phyloP scores from a whole-genome alignment of 2,888 invertebrate genomes.

The Ischnus inquisitorius region DNA sequence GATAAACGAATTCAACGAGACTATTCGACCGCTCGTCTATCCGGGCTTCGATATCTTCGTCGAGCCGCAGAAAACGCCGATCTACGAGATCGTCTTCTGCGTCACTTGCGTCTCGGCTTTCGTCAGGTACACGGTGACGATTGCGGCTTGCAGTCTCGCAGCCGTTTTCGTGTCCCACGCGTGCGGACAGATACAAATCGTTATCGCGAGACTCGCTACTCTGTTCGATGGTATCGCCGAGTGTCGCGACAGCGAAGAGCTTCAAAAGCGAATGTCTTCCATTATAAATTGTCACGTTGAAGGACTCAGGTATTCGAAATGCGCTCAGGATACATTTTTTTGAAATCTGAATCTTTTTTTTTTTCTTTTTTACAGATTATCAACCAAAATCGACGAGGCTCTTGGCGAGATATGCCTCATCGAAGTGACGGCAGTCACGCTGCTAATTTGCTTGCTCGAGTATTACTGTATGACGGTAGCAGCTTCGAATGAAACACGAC shows the following conservation, averaged over 20 bases:
- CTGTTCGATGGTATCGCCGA: conserved; percentile 14
- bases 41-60: conserved; percentile 64
- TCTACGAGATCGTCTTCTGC: conserved; percentile 72
- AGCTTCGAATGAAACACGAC: background rate
- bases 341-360: too few relatives aligned
- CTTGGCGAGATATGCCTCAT: conserved; percentile 79
- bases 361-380: conserved; percentile 72
- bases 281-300: conserved; percentile 69
- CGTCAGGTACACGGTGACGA: conserved; percentile 66
- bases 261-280: conserved; percentile 61
- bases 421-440: conserved; percentile 78
- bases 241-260: conserved; percentile 42
- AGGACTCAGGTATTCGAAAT: conserved; percentile 72
- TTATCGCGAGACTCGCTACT: conserved; percentile 50
- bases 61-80: conserved; percentile 66
- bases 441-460: conserved; percentile 80
- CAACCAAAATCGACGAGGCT: conserved; percentile 74
- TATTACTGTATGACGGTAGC: conserved; percentile 79
- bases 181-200: conserved; percentile 72
- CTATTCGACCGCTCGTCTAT: conserved; percentile 64
- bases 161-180: conserved; percentile 71
- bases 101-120: conserved; percentile 68
- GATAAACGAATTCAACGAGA: conserved; percentile 59
- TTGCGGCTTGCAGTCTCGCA: conserved; percentile 68
- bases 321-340: background rate